Base-by-base conservation (phyloP, 2,797 vertebrate species). In the Philypnodon macrostomus region DNA sequence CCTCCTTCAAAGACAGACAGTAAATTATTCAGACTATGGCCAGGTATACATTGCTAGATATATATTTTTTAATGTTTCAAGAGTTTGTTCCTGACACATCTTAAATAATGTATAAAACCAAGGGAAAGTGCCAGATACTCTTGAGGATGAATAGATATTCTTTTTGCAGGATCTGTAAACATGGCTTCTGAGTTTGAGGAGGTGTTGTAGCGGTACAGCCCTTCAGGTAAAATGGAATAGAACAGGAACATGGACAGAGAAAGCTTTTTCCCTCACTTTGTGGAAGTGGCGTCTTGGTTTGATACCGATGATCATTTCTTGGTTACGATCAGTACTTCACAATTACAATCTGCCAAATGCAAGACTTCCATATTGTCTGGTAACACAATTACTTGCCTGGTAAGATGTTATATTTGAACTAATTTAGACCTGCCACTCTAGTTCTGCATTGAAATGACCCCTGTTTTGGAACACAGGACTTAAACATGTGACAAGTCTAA, bases 1-100 rank as follows among this genome's bases (percentile, higher is more conserved):
- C 51, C 54, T 65, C 44, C 58, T 80, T 81, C 69, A 78, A 67
- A 78, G 33, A 38, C 47, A 67, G 44, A 79, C 79, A 87, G 70
- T 87, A 79, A 84, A 87, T 86, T 82, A 88, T 87, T 85, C 65
- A 87, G 49, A 70, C 64, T 47, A 59, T 40, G 58, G 58, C 53
- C 57, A 55, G 58, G 60, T 76, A 69, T 74, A 73, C 58, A 50
- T 66, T 70, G 61, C 59, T 59, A 41, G 47, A 73, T 54, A 78
- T 85, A 65, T 73, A 50, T 64, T 75, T 58, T 30, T 14, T 60
- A n/a, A n/a, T n/a, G n/a, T 62, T 23, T 2, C 48, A 66, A 34
- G 61, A 51, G 75, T 80, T 80, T 77, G 60, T 70, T 78, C 67
- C 56, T 66, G 58, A 66, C 40, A 53, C 59, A 53, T 77, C 58